phyloP scores from a whole-genome alignment of 1,140 invertebrate species.

The Ganaspis sp. region DNA sequence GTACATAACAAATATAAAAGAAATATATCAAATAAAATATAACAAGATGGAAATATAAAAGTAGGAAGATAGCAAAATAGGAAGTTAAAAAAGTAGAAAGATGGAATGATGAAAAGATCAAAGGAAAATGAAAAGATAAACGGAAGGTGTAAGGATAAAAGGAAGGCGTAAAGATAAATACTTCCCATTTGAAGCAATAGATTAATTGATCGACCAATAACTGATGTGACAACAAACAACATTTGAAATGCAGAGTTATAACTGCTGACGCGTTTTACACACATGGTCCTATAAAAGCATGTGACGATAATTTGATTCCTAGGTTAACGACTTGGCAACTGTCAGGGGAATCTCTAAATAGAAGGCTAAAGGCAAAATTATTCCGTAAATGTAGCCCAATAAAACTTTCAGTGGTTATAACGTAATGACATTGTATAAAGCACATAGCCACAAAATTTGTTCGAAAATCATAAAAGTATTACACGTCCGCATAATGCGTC shows the following conservation, averaged over 20 bases:
- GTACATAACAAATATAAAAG: too few relatives aligned
- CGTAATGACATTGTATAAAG: constrained; percentile 1
- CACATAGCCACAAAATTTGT: not conserved
- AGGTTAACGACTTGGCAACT: constrained; percentile 14
- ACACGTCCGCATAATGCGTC: not conserved
- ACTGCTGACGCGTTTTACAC: not conserved
- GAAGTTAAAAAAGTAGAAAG: too few relatives aligned
- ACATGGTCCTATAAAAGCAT: not conserved
- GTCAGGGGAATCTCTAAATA: not conserved
- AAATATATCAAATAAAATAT: too few relatives aligned
- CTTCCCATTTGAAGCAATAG: too few relatives aligned
- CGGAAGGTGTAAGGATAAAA: too few relatives aligned
- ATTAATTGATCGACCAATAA: too few relatives aligned
- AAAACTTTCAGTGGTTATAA: constrained; percentile 21
- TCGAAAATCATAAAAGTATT: not conserved
- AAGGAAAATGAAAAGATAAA: too few relatives aligned
- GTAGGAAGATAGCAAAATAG: too few relatives aligned
- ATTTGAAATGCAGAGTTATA: not conserved
- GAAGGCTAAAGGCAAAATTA: constrained; percentile 5
- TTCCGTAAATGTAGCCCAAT: constrained; percentile 1
- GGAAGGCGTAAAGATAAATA: too few relatives aligned
- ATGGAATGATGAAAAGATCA: too few relatives aligned
- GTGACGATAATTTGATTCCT: constrained; percentile 3
- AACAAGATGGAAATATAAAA: too few relatives aligned
- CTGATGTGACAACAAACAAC: not conserved